Evolutionary conservation across 2,797 vertebrate species (phyloP), one percentile per base, ranked within the genome.

Genomic region (Sparus aurata): DNA sequence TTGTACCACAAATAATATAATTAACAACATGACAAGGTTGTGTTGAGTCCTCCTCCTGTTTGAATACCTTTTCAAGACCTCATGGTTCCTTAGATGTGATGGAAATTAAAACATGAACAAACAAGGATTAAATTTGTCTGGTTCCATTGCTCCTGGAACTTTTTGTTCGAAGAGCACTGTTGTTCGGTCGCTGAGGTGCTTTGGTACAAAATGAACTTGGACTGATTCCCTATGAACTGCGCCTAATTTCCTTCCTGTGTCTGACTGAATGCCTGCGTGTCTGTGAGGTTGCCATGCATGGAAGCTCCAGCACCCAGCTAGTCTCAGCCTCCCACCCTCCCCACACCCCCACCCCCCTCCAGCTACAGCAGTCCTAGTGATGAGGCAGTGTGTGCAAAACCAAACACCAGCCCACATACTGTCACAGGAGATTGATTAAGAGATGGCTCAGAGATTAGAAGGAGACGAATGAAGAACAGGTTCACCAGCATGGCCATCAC

Each of bases 371-470:
- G 55, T 27, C 43, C 52, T n/a, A 27, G 13, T 65, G 79, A 82
- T 59, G 49, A 75, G 25, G 49, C 52, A 47, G 58, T 2, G 10
- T 34, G 34, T 60, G 59, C 47, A 74, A 80, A 69, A 83, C 76
- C 62, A 74, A 89, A 82, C 85, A 43, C 66, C 27, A 69, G 50
- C 68, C 65, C 66, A 34, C 57, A 50, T 7, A 12, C 75, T 80
- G 78, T 67, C 80, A 60, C 15, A 50, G 77, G 46, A 85, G 82
- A 89, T 69, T n/a, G 80, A 86, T 82, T 34, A 67, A 63, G 79
- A 89, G 82, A 85, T 69, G 20, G 8, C 53, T 77, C 25, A 49
- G 69, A 84, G 84, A 83, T 80, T 80, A 75, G 61, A 66, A 34
- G 69, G 73, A 77, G 83, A 85, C 80, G 6, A 54, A 55, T 65